Base-by-base conservation (phyloP, 2,797 vertebrate genomes). In the Lithobates sylvaticus region DNA sequence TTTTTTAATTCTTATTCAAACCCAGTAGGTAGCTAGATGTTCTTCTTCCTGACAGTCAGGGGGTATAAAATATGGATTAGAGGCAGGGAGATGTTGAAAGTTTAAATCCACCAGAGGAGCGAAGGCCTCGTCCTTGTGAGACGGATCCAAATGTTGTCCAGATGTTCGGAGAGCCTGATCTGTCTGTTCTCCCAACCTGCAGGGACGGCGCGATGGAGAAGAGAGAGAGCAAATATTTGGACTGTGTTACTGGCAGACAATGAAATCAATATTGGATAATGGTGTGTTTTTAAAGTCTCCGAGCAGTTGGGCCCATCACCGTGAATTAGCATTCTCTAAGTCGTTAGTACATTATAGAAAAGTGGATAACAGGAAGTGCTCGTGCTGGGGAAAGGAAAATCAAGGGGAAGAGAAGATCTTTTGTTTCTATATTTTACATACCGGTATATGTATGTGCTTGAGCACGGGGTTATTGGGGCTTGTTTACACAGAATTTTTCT, bases 51-150 rank as follows among this genome's bases (percentile, higher is more conserved):
- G 94, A 88, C 88, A 94, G 93, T 94, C 94, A 94, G 90, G 92
- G 94, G 92, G 93, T 94, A 95, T 95, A 94, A 94, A 95, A 95
- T 94, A 95, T 93, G 93, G 92, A 95, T 94, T 94, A 95, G 91
- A 94, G 91, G 91, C 91, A 93, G 92, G 92, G 92, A 93, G 91
- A 94, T 91, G 93, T 92, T 94, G 94, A 94, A 94, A 95, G 94
- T 93, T 94, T 92, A 94, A 95, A 95, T 94, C 92, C 93, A 94
- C 93, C 7, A 76, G 93, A 94, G 94, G 92, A 94, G 90, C 91
- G 91, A 78, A 87, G 90, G 23, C 69, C 44, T 90, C 23, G 90
- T 93, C 92, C 93, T 93, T 93, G 90, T 92, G 93, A 94, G 94
- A 91, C 90, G 93, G 88, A 88, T 88, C 90, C 89, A 93, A 93